Conservation (phyloP, 1,140 invertebrate genomes). For the Cydia splendana region DNA sequence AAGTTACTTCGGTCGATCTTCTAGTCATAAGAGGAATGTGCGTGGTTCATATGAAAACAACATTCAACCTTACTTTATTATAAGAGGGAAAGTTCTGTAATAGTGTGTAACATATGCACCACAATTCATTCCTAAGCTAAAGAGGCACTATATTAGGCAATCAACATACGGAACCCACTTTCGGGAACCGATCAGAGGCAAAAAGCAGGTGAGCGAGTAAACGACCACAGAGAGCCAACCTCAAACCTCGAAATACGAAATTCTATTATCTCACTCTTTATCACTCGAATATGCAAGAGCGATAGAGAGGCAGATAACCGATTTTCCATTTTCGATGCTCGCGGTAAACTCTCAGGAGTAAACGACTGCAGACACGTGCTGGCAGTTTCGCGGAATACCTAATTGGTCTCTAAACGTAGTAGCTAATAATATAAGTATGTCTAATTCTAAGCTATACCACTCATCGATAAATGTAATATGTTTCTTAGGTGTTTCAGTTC, state of each 20-base stretch:
- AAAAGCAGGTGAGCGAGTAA: neutral
- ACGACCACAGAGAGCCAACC: neutral
- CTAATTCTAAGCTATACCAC: neutral
- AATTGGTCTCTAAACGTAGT: neutral
- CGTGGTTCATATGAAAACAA: too few relatives aligned
- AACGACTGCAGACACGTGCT: neutral
- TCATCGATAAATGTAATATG: neutral
- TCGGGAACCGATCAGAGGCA: neutral
- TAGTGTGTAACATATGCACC: too few relatives aligned
- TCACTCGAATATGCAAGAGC: too few relatives aligned
- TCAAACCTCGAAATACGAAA: too few relatives aligned
- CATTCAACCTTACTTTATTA: too few relatives aligned
- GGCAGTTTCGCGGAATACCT: conserved; percentile 16
- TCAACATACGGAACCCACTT: neutral
- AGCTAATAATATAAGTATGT: neutral
- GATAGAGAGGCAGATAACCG: neutral
- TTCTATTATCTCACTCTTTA: too few relatives aligned
- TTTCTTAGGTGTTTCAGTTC: neutral
- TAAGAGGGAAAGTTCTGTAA: too few relatives aligned
- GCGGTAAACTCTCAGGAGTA: neutral
- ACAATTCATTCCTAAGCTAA: too few relatives aligned
- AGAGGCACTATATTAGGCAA: neutral
- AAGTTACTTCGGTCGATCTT: too few relatives aligned
- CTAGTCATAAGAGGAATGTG: too few relatives aligned
- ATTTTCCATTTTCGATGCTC: too few relatives aligned